These are phyloP conservation scores for Chiridota heheva DNA, from an alignment of 35 echinoderm and acorn worm species.

Conservation along the genomic window DNA sequence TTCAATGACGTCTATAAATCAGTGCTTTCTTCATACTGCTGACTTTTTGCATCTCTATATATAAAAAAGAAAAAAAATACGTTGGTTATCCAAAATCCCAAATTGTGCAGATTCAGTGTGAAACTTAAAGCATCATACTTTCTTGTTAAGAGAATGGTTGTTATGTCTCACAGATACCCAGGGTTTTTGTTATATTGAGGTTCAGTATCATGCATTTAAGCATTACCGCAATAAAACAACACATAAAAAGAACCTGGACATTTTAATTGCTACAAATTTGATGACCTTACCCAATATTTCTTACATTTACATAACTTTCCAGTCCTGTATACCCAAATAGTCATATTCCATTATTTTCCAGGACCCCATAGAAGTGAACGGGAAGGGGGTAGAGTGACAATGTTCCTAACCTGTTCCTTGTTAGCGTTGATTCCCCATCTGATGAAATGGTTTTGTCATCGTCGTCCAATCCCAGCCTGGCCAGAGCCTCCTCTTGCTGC, in stretches of 20 bases:
- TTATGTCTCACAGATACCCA: too few relatives aligned
- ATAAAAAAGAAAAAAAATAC: background rate
- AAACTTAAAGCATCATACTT: too few relatives aligned
- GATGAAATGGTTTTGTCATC: too few relatives aligned
- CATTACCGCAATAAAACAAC: background rate
- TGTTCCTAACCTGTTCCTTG: constrained; percentile 19
- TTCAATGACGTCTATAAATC: background rate
- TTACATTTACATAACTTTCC: background rate
- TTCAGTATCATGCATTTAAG: background rate
- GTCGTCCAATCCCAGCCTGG: background rate
- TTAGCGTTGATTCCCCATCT: constrained; percentile 28
- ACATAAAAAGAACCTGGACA: background rate
- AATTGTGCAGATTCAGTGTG: too few relatives aligned
- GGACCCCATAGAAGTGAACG: background rate
- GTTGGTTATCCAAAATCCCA: too few relatives aligned
- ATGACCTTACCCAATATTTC: background rate
- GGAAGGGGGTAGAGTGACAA: too few relatives aligned
- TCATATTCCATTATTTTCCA: background rate
- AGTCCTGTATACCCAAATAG: background rate
- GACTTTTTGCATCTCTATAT: constrained; percentile 3
- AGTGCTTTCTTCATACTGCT: constrained; percentile 17
- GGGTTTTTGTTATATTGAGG: background rate
- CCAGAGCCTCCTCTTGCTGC: constrained; percentile 13
- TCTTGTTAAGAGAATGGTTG: too few relatives aligned
- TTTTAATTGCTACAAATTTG: background rate